These are phyloP conservation scores for Montipora capitata DNA, from an alignment of 92 coral and sea anemone species.

Conservation along the genomic window DNA sequence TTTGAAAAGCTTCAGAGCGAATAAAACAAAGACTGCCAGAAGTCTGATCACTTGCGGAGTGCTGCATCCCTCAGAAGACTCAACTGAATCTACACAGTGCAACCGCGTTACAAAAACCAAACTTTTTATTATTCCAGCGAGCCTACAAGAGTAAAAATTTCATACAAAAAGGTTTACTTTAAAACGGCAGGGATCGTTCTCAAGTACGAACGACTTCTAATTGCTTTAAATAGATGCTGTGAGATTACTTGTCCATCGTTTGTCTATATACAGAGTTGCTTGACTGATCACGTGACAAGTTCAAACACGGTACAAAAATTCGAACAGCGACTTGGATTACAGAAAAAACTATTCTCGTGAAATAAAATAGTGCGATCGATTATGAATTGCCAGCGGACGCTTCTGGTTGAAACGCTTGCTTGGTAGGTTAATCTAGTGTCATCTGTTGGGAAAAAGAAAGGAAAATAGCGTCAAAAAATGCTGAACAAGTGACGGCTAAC, in stretches of 20 bases:
- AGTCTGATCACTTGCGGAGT: too few species aligned
- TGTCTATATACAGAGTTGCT: constrained; percentile 38
- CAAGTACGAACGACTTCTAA: constrained; percentile 34
- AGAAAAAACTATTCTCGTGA: constrained; percentile 14
- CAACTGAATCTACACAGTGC: background rate
- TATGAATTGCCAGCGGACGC: background rate
- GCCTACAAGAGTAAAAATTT: constrained; percentile 66
- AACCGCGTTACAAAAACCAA: constrained; percentile 7
- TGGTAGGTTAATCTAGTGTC: background rate
- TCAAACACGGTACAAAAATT: constrained; percentile 42
- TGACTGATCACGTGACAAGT: constrained; percentile 12
- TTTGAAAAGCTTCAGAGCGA: too few species aligned
- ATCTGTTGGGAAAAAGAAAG: constrained; percentile 13
- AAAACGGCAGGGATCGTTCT: constrained; percentile 25
- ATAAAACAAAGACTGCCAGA: too few species aligned
- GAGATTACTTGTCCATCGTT: constrained; percentile 41
- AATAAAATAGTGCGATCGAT: background rate
- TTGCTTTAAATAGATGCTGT: constrained; percentile 41
- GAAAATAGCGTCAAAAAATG: background rate
- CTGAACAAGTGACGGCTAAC: background rate
- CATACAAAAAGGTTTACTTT: constrained; percentile 51
- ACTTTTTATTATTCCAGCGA: constrained; percentile 28
- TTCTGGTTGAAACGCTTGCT: background rate
- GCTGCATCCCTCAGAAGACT: too few species aligned
- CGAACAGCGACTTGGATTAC: constrained; percentile 49